phyloP scores from a whole-genome alignment of 2,113 vertebrate species.

The Nibea coibor region DNA sequence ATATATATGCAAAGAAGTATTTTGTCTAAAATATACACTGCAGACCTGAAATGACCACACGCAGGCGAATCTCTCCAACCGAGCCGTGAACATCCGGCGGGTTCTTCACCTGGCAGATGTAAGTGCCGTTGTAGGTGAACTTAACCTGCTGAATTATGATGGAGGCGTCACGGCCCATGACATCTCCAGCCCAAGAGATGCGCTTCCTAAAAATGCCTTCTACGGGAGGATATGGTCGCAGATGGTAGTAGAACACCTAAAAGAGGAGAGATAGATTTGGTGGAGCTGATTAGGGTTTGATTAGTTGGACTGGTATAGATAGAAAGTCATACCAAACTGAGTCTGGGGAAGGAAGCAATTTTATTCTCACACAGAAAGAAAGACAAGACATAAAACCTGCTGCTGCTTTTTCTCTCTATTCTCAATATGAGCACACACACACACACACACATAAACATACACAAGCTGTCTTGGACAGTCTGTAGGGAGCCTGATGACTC shows the following conservation, averaged over 20 bases:
- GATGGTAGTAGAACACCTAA: constrained; percentile 90
- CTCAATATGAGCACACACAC: constrained; percentile 35
- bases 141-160: constrained; percentile 88
- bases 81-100: constrained; percentile 90
- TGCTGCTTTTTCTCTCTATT: constrained; percentile 23
- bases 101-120: constrained; percentile 93
- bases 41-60: constrained; percentile 86
- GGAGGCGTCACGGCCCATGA: constrained; percentile 85
- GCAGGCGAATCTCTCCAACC: constrained; percentile 86
- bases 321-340: neutral
- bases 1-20: neutral
- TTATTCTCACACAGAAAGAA: constrained; percentile 13
- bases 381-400: constrained; percentile 17
- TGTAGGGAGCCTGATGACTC: constrained; percentile 67
- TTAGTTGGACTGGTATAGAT: neutral
- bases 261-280: neutral
- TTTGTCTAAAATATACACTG: neutral
- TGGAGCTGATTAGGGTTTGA: neutral
- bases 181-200: constrained; percentile 89
- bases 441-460: constrained; percentile 27
- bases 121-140: constrained; percentile 92
- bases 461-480: constrained; percentile 52
- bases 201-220: constrained; percentile 86
- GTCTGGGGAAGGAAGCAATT: neutral
- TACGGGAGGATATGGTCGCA: constrained; percentile 76